phyloP scores from a whole-genome alignment of 2,113 vertebrate species.

The Etia nguti region DNA sequence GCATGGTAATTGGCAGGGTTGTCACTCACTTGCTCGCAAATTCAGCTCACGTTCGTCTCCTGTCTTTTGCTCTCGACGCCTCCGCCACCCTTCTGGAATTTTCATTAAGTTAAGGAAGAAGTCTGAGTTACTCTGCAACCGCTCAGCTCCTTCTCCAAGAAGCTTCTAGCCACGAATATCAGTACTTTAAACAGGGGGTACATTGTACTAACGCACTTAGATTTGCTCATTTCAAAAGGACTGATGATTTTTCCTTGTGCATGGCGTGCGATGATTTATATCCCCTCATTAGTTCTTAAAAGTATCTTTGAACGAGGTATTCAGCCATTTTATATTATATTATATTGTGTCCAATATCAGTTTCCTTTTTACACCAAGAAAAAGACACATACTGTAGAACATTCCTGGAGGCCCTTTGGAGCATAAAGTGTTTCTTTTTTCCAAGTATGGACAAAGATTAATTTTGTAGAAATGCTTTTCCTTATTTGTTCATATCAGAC shows the following conservation, averaged over 20 bases:
- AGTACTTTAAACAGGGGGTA: not conserved
- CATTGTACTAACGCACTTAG: not conserved
- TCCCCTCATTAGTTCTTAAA: not conserved
- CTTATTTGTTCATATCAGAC: not conserved
- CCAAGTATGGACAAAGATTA: not conserved
- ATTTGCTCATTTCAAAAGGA: not conserved
- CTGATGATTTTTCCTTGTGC: not conserved
- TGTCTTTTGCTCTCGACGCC: slow-evolving; percentile 17
- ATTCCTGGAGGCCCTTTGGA: not conserved
- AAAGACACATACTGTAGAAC: not conserved
- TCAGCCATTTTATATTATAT: not conserved
- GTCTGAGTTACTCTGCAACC: not conserved
- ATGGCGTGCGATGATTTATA: not conserved
- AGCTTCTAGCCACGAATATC: not conserved
- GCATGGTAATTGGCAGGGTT: slow-evolving; percentile 65
- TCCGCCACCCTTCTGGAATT: slow-evolving; percentile 5
- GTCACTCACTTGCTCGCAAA: slow-evolving; percentile 51
- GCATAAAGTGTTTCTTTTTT: fast-evolving
- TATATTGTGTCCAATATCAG: not conserved
- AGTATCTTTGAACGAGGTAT: not conserved
- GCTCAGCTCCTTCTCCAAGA: not conserved
- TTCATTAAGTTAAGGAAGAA: not conserved
- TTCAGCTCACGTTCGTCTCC: slow-evolving; percentile 18
- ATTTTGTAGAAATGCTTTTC: not conserved
- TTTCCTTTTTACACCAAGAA: not conserved